phyloP scores from a whole-genome alignment of 2,797 vertebrate species.

The Paramormyrops hopkinsi region DNA sequence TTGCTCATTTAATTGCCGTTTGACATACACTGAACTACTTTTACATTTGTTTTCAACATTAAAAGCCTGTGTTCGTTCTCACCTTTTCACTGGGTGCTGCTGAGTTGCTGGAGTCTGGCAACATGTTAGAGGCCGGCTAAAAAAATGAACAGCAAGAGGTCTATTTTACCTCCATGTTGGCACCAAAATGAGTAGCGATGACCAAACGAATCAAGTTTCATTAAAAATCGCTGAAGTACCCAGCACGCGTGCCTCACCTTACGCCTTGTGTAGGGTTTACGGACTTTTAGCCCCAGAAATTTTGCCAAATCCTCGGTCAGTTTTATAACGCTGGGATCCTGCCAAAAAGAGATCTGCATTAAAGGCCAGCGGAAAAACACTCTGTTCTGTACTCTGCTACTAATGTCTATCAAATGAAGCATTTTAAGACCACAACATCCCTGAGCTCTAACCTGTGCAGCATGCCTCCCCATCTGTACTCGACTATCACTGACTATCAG shows the following conservation, averaged over 20 bases:
- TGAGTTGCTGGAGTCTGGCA: conserved; percentile 59
- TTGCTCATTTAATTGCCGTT: not conserved
- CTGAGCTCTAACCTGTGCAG: not conserved
- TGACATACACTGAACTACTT: not conserved
- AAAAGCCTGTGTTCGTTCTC: conserved; percentile 27
- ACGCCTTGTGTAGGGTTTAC: conserved; percentile 90
- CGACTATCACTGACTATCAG: not conserved
- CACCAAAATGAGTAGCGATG: not conserved
- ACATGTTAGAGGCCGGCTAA: conserved; percentile 77
- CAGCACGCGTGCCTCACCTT: conserved; percentile 64
- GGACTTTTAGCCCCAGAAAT: conserved; percentile 90
- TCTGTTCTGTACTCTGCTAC: not conserved
- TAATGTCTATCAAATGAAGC: not conserved
- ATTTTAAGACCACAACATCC: not conserved
- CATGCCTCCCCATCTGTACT: conserved; percentile 31
- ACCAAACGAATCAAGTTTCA: not conserved
- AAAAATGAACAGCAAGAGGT: conserved; percentile 10
- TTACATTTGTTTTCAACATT: not conserved
- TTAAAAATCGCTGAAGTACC: not conserved
- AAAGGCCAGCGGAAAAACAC: not conserved
- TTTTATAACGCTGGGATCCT: conserved; percentile 90
- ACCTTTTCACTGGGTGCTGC: conserved; percentile 71
- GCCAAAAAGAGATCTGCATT: conserved; percentile 13
- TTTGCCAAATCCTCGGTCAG: conserved; percentile 92
- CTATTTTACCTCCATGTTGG: not conserved